Evolutionary conservation across 2,888 invertebrate species (phyloP), one percentile per base, ranked within the genome.

Genomic region (Clistopyga incitator): DNA sequence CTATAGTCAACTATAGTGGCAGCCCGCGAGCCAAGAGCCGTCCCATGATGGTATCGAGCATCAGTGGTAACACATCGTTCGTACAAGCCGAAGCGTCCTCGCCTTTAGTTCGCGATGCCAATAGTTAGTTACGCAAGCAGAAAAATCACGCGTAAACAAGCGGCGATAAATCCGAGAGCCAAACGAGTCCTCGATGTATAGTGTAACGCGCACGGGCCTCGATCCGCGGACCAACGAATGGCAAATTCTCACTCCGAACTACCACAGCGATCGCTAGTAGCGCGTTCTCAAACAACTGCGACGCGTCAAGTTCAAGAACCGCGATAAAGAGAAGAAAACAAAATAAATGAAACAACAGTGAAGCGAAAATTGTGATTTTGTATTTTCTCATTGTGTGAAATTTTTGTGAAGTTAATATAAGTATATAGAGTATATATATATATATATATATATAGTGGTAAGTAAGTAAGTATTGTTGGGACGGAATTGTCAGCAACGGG

Each of bases 271-370:
- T 13, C 29, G 29, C 1, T 1, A 13, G 23, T 18, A 50, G n/a
- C 15, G 56, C 56, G 54, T 56, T 25, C 56, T 25, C 56, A 13
- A 56, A 25, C 56, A 25, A 56, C 56, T 25, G 56, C 64, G 64
- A 64, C 64, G 64, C 38, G 64, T 64, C 64, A 64, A 64, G 64
- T 64, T 64, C 64, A 64, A 64, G 42, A 64, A 64, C 64, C 64
- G 64, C 64, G 64, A 64, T 64, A 38, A 18, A 38, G 18, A 42
- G 10, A 38, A 38, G 3, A 13, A 11, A 42, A n/a, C n/a, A n/a
- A 3, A 38, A 38, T 18, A 38, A 38, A n/a, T 2, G 13, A 8
- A 61, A 18, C 8, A 10, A 34, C n/a, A n/a, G n/a, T 34, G n/a
- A 34, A 34, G 6, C 0, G 38, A 25, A 25, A 59, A 59, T 59